Evolutionary conservation across 2,797 vertebrate species (phyloP).

Genomic region (Gastrophryne carolinensis): DNA sequence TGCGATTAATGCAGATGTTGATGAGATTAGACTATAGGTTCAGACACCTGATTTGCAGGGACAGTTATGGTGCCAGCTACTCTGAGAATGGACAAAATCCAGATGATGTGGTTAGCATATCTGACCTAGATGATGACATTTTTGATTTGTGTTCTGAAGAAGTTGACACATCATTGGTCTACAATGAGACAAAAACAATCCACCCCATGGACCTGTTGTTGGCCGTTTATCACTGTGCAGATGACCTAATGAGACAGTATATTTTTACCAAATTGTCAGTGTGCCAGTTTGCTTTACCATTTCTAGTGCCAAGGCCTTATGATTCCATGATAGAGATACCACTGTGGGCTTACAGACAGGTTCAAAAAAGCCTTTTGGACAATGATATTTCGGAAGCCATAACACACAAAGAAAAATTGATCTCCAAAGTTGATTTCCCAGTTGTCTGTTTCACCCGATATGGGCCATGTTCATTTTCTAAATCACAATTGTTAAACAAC

Average conservation of each 20-base stretch:
- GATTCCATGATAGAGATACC: slow-evolving; percentile 63
- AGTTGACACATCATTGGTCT: accelerated
- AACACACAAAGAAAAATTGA: slow-evolving; percentile 56
- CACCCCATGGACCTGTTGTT: slow-evolving; percentile 76
- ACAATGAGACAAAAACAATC: not conserved
- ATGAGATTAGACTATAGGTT: slow-evolving; percentile 65
- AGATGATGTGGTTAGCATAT: accelerated
- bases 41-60: slow-evolving; percentile 59
- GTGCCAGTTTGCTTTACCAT: slow-evolving; percentile 75
- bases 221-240: slow-evolving; percentile 70
- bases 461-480: slow-evolving; percentile 65
- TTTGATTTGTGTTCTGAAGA: not conserved
- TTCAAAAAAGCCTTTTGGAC: slow-evolving; percentile 58
- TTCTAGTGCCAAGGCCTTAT: slow-evolving; percentile 69
- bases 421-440: slow-evolving; percentile 63
- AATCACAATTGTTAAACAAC: slow-evolving; percentile 63
- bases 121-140: slow-evolving; percentile 13
- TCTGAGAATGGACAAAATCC: accelerated
- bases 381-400: not conserved
- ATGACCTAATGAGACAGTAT: slow-evolving; percentile 67
- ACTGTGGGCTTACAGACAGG: slow-evolving; percentile 63
- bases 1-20: slow-evolving; percentile 64
- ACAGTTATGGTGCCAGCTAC: not conserved
- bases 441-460: slow-evolving; percentile 71
- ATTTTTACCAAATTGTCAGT: slow-evolving; percentile 66